phyloP scores from a whole-genome alignment of 1,140 invertebrate species.

The Drosophila suzukii region DNA sequence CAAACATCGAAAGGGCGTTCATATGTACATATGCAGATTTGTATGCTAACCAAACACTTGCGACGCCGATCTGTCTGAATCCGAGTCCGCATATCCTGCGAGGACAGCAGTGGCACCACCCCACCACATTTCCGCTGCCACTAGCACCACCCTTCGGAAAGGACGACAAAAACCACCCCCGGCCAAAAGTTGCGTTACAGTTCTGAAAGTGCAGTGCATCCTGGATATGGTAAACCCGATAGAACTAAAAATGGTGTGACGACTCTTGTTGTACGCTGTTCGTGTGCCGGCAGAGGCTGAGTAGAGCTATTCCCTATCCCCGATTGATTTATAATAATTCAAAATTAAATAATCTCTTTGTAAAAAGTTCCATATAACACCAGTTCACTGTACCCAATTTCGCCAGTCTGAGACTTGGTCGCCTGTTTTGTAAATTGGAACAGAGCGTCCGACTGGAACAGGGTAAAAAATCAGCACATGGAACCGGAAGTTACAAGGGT shows the following conservation, averaged over 20 bases:
- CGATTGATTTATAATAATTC: not conserved
- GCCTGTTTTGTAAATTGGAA: constrained; percentile 61
- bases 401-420: constrained; percentile 19
- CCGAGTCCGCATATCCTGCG: constrained; percentile 27
- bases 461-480: constrained; percentile 72
- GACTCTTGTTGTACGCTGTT: too few species aligned
- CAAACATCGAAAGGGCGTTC: not conserved
- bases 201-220: constrained; percentile 9
- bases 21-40: constrained; percentile 11
- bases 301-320: too few species aligned
- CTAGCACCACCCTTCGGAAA: constrained; percentile 8
- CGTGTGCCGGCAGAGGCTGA: too few species aligned
- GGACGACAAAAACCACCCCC: constrained; percentile 61
- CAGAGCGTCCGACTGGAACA: constrained; percentile 36
- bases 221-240: not conserved
- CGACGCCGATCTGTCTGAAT: constrained; percentile 69
- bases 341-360: not conserved
- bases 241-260: too few species aligned
- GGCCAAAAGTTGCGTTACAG: constrained; percentile 52
- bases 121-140: constrained; percentile 16
- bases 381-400: constrained; percentile 31
- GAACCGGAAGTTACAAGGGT: constrained; percentile 58
- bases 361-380: not conserved
- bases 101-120: constrained; percentile 6
- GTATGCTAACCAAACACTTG: constrained; percentile 56